Evolutionary conservation across 2,113 vertebrate species (phyloP).

Genomic region (Hemiprocne comata): DNA sequence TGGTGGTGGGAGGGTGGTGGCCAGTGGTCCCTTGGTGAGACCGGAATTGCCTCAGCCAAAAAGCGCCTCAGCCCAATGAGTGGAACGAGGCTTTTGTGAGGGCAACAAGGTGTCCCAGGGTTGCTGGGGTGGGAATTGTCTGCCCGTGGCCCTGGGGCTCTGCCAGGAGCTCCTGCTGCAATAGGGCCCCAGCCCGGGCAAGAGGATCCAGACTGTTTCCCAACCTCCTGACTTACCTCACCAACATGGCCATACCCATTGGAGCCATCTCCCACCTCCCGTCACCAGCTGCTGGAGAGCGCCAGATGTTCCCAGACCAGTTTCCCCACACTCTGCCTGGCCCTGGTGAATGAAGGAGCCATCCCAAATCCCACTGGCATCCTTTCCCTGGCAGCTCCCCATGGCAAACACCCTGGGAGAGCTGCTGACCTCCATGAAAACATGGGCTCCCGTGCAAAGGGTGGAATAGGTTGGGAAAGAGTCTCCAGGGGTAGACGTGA

Average conservation of each 20-base stretch:
- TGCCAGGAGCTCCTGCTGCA: background rate
- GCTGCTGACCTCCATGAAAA: accelerated
- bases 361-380: background rate
- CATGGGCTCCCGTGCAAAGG: background rate
- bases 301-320: background rate
- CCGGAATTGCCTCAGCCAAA: background rate
- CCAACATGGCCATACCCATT: background rate
- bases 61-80: accelerated
- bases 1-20: background rate
- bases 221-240: background rate
- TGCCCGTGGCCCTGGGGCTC: background rate
- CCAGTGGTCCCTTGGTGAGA: accelerated
- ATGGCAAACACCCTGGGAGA: accelerated
- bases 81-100: background rate
- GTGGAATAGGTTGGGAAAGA: background rate
- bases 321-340: background rate
- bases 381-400: too few species aligned
- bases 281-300: background rate
- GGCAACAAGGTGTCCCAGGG: background rate
- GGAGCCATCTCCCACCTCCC: background rate
- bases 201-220: background rate
- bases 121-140: accelerated
- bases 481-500: background rate
- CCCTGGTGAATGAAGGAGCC: background rate
- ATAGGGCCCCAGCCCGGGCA: accelerated